Evolutionary conservation across 2,797 vertebrate species (phyloP).

Genomic region (Gambelia wislizenii): DNA sequence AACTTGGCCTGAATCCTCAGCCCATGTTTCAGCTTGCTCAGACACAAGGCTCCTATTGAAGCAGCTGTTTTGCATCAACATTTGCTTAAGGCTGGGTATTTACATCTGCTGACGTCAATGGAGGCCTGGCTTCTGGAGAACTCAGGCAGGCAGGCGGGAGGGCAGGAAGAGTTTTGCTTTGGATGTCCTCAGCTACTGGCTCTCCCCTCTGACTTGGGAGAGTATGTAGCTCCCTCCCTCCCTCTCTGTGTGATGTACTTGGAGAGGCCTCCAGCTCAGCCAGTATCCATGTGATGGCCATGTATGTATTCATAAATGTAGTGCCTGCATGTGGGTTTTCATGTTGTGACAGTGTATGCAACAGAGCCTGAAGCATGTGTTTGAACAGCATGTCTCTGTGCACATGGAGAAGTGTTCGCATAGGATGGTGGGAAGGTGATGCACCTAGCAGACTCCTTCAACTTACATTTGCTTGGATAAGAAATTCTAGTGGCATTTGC

Average conservation of each 20-base stretch:
- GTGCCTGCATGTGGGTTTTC: background rate
- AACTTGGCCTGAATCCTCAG: background rate
- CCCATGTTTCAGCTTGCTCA: background rate
- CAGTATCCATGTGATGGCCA: background rate
- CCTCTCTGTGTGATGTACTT: background rate
- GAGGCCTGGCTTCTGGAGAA: slow-evolving; percentile 23
- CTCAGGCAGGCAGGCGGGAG: background rate
- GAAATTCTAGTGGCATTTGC: background rate
- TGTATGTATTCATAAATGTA: background rate
- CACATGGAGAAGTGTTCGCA: background rate
- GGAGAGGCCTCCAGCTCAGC: background rate
- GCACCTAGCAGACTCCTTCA: background rate
- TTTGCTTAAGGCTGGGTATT: slow-evolving; percentile 37
- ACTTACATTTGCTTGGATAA: background rate
- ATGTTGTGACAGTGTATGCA: background rate
- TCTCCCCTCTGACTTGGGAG: background rate
- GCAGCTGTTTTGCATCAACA: slow-evolving; percentile 26
- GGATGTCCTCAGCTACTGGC: background rate
- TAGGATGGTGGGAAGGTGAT: too few relatives aligned
- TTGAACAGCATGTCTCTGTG: background rate
- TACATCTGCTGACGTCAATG: slow-evolving; percentile 32
- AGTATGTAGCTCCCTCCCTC: too few relatives aligned
- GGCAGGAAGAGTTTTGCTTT: background rate
- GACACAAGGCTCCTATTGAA: slow-evolving; percentile 19
- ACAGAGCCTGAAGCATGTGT: background rate